These are phyloP conservation scores for Adelognathus sp. DNA, from an alignment of 2,888 invertebrate genomes.

Conservation along the genomic window DNA sequence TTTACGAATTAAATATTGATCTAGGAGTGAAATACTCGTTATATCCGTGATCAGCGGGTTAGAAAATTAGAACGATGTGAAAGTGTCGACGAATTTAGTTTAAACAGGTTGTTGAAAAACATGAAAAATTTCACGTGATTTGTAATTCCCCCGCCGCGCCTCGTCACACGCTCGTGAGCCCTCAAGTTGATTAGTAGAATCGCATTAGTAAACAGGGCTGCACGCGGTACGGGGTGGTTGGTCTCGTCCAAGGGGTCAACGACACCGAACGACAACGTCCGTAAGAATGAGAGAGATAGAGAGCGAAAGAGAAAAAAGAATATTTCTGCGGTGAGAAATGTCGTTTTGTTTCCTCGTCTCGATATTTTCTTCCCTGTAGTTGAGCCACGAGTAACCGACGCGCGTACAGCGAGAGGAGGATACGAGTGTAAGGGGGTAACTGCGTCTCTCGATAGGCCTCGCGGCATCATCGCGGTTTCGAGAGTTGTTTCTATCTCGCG, in stretches of 20 bases:
- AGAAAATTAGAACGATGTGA: no score
- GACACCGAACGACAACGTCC: constrained; percentile 61
- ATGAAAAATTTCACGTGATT: no score
- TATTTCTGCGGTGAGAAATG: constrained; percentile 52
- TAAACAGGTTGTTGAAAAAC: no score
- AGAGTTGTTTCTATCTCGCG: background rate
- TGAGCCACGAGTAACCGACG: constrained; percentile 59
- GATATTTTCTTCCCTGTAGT: constrained; percentile 54
- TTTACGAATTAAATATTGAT: no score
- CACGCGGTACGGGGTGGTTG: constrained; percentile 39
- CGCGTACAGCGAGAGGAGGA: constrained; percentile 63
- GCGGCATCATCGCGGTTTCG: constrained; percentile 53
- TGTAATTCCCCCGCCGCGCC: no score
- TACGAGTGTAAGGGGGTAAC: constrained; percentile 73
- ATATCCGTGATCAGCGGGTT: no score
- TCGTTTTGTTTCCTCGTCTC: constrained; percentile 37
- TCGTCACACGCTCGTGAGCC: no score
- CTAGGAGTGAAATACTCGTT: no score
- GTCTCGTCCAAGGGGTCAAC: constrained; percentile 69
- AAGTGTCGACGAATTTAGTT: no score
- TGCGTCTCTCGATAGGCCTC: constrained; percentile 72
- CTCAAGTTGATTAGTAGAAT: constrained; percentile 74
- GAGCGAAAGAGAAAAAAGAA: background rate
- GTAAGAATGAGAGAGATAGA: background rate
- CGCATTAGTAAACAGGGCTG: constrained; percentile 67